Evolutionary conservation across 2,113 vertebrate genomes (phyloP), one percentile per base, ranked within the genome.

Genomic region (Trinectes maculatus): DNA sequence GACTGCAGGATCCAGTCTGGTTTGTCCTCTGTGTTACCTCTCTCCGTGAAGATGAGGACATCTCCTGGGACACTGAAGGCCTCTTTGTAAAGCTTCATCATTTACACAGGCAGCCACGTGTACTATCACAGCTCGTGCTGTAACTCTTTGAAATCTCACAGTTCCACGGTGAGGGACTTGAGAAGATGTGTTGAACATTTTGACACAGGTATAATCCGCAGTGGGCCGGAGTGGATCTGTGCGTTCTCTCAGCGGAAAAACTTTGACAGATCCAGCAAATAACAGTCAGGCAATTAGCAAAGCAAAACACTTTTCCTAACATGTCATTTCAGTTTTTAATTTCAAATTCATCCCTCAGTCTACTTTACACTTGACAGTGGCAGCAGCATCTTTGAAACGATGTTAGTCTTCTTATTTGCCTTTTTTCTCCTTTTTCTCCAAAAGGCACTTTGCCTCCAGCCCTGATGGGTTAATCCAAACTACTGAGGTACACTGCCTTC

Each of bases 21-120:
- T 77, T 74, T 90, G 89, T 89, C 89, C 89, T 89, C 87, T 78
- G 54, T 4, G 72, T 88, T 90, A 91, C 87, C 89, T 89, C 75
- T 81, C 72, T 83, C 71, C 16, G 37, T 31, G 60, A 88, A 83
- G 71, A 83, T 8, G 82, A 87, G 86, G 86, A 79, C 79, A 85
- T 87, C 89, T 85, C 86, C 75, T 58, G 90, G 89, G 89, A 90
- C 79, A 43, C 65, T 36, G 62, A 79, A 63, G 82, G 75, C 85
- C 83, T 85, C 86, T 89, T 91, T 89, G 83, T 90, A 80, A 80
- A 71, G 84, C 85, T 84, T 89, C 86, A 67, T 88, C 79, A 74
- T 79, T 89, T 86, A 85, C 86, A 87, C 77, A 71, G 59, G 44
- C 80, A 70, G 74, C 74, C 55, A 55, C 75, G 77, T 87, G 79